phyloP scores from a whole-genome alignment of 2,113 vertebrate species.

The Sinocyclocheilus anophthalmus region DNA sequence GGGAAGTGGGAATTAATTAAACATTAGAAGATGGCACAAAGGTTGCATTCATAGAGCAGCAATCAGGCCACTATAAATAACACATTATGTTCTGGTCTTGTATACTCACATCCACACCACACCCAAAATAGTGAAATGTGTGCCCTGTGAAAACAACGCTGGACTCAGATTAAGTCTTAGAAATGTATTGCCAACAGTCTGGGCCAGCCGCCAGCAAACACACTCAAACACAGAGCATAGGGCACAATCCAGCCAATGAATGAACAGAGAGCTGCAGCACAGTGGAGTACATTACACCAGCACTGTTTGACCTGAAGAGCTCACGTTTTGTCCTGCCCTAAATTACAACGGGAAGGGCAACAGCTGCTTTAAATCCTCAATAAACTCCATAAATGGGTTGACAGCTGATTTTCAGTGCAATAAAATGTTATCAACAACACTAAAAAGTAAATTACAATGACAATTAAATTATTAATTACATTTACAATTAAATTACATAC shows the following conservation, averaged over 20 bases:
- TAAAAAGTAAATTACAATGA: conserved; percentile 6
- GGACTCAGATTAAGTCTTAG: conserved; percentile 29
- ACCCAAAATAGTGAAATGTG: background rate
- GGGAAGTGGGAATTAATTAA: conserved; percentile 30
- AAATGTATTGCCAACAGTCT: conserved; percentile 26
- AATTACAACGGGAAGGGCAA: background rate
- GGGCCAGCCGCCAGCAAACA: conserved; percentile 24
- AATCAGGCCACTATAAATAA: conserved; percentile 47
- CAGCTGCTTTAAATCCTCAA: background rate
- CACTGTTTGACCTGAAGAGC: background rate
- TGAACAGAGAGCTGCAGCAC: background rate
- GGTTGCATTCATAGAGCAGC: conserved; percentile 48
- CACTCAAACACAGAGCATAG: background rate
- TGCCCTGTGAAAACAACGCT: conserved; percentile 15
- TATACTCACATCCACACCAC: conserved; percentile 2
- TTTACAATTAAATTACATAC: too few relatives aligned
- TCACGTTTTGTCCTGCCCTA: conserved; percentile 11
- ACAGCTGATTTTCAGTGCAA: background rate
- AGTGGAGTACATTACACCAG: conserved; percentile 28
- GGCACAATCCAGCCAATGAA: background rate
- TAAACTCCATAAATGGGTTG: background rate
- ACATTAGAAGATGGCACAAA: conserved; percentile 41
- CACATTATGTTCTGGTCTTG: conserved; percentile 29
- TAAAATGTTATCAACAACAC: conserved; percentile 1
- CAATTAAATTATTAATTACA: too few relatives aligned